phyloP scores from a whole-genome alignment of 2,888 invertebrate species.

The Thyatira batis region DNA sequence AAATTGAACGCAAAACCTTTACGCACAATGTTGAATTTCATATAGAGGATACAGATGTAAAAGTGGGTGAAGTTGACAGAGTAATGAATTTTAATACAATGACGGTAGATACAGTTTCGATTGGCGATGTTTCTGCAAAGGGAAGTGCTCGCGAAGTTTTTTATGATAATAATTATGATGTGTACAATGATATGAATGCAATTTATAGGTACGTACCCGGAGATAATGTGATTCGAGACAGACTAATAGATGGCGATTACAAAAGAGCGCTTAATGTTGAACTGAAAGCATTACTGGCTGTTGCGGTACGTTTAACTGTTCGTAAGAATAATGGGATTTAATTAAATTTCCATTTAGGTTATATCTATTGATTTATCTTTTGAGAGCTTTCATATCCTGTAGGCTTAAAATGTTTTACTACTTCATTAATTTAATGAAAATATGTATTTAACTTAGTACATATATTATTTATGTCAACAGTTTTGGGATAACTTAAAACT shows the following conservation, averaged over 20 bases:
- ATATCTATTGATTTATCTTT: conserved; percentile 7
- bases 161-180: conserved; percentile 48
- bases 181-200: conserved; percentile 50
- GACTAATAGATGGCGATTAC: conserved; percentile 48
- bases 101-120: conserved; percentile 21
- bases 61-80: conserved; percentile 4
- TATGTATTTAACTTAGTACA: no score
- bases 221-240: conserved; percentile 59
- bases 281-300: conserved; percentile 29
- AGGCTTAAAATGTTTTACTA: no score
- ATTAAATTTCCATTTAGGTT: conserved; percentile 21
- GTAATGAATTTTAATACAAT: conserved; percentile 17
- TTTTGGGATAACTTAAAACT: no score
- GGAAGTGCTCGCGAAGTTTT: conserved; percentile 39
- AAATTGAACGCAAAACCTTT: conserved; percentile 27
- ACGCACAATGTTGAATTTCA: conserved; percentile 27
- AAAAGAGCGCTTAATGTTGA: conserved; percentile 26
- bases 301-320: conserved; percentile 33
- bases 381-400: not conserved
- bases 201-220: conserved; percentile 55
- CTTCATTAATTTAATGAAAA: no score
- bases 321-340: conserved; percentile 29
- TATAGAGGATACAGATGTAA: not conserved
- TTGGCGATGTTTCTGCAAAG: conserved; percentile 7
- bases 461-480: no score